A percentile compares a stretch with the other conserved stretches of the same genome.
Conservation (phyloP, 1,140 invertebrate genomes). For the Centruroides vittatus region DNA sequence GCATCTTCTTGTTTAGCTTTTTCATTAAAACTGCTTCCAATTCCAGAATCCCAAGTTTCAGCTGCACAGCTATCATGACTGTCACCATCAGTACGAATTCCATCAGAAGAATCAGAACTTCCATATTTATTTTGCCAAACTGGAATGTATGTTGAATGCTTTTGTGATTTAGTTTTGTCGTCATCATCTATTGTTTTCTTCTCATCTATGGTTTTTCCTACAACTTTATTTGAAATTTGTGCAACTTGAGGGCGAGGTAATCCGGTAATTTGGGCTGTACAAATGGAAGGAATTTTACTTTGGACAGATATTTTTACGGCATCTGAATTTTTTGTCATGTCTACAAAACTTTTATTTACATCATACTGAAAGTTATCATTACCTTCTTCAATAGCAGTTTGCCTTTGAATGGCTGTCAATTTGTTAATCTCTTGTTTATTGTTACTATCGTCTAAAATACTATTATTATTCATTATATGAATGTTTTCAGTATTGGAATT, state of each 20-base stretch:
- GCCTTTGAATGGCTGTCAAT: slow-evolving; percentile 1
- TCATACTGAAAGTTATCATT: slow-evolving; percentile 2
- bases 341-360: slow-evolving; percentile 9
- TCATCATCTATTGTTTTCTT: too few species aligned
- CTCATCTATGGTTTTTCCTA: too few species aligned
- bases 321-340: slow-evolving; percentile 6
- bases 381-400: not conserved
- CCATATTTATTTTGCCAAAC: slow-evolving; percentile 5
- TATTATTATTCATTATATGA: slow-evolving; percentile 14
- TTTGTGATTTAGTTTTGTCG: not conserved
- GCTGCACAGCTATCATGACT: slow-evolving; percentile 8
- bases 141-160: not conserved
- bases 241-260: not conserved
- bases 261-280: not conserved
- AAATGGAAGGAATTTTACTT: not conserved
- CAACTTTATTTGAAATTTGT: not conserved
- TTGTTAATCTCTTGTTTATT: slow-evolving; percentile 2
- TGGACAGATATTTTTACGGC: not conserved
- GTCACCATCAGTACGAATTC: not conserved
- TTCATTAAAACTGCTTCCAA: slow-evolving; percentile 12
- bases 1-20: slow-evolving; percentile 13
- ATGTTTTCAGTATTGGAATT: slow-evolving; percentile 9
- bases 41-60: slow-evolving; percentile 7
- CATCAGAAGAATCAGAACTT: not conserved
- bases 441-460: slow-evolving; percentile 7